Base-by-base conservation (phyloP, 2,113 vertebrate species). In the Anolis sagrei region DNA sequence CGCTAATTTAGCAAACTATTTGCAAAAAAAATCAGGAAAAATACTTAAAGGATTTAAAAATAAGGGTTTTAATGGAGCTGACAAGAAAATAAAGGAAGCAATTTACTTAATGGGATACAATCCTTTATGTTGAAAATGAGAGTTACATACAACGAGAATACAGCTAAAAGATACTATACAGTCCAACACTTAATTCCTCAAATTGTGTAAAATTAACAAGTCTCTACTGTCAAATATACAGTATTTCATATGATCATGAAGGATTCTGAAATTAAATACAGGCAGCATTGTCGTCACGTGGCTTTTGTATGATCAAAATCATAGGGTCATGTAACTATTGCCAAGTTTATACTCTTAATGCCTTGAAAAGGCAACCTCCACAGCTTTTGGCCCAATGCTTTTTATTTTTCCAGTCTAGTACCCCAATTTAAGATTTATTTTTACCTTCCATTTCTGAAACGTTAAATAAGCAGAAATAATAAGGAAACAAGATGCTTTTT, bases 141-240 rank as follows among this genome's bases (percentile, higher is more conserved):
- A 92, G 92, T 93, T 94, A 94, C 94, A 94, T 93, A 94, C 92
- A 94, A 92, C 93, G 94, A 95, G 93, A 95, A 86, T 93, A 95
- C 94, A 94, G 91, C 94, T 95, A 94, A 94, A 95, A 95, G 94
- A 94, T 94, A 94, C 93, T 93, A 94, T 94, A 93, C 93, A 94
- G 92, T 94, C 94, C 92, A 95, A 95, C 94, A 95, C 92, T 95
- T 94, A 94, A 94, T 92, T 94, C 93, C 91, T 93, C 94, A 95
- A 84, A 93, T 92, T 92, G 92, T 94, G 94, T 93, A 94, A 95
- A 95, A 95, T 95, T 93, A 95, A 94, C 92, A 95, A 94, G 92
- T 92, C 91, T 94, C 92, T 95, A 95, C 93, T 94, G 94, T 94
- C 92, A 94, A 94, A 94, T 94, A 95, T 95, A 95, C 94, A 95